Base-by-base conservation (phyloP, 2,888 invertebrate genomes). In the Notodonta ziczac region DNA sequence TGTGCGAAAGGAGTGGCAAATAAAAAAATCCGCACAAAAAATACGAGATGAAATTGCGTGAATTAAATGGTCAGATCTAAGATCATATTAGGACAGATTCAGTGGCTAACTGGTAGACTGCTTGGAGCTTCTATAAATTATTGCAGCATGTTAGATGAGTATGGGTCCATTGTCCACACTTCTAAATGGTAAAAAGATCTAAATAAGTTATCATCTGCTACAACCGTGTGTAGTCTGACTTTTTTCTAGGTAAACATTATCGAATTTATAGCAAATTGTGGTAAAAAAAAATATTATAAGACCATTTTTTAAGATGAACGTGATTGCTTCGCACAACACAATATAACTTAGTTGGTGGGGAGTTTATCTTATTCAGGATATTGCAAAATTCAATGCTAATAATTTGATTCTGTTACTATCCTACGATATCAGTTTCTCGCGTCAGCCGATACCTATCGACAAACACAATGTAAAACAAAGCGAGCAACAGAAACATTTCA, bases 11-110 rank as follows among this genome's bases (percentile, higher is more conserved):
- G 75, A 60, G 59, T 62, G 62, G 61, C 69, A 78, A 78, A 51
- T n/a, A 70, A 81, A 86, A 86, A 79, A 62, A 61, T 59, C 58
- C 24, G 63, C 72, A 78, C 81, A 83, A 35, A 81, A 76, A 51
- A 48, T 60, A 59, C 62, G 64, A 65, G 63, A 64, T 64, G 59
- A 73, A 79, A 81, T 78, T 81, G 77, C 74, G 71, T 62, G 67
- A 75, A 72, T 61, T 71, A 75, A 74, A 66, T 67, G 16, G 57
- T 65, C 60, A 24, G 56, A 57, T 39, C 46, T 16, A 40, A 51
- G 10, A 13, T 16, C 50, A 46, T 16, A 16, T 50, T 50, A 50
- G 50, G 50, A 35, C 7, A 6, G 35, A 50, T 50, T 50, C 50
- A 50, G 8, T 50, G 16, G 16, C 50, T 8, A 4, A 35, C 35